phyloP scores from a whole-genome alignment of 2,797 vertebrate genomes.

The Steatocranus sp. region DNA sequence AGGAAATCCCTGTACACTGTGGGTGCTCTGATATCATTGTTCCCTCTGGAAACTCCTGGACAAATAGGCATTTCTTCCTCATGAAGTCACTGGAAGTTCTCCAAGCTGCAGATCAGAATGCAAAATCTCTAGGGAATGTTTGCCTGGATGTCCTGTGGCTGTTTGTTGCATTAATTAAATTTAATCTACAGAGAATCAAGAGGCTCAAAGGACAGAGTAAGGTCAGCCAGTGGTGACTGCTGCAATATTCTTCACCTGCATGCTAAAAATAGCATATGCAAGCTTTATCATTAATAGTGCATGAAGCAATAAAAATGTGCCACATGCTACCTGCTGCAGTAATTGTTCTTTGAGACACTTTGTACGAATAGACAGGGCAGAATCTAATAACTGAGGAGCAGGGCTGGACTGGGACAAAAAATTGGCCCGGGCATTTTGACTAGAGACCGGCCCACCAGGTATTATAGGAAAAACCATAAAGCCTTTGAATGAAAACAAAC shows the following conservation, averaged over 20 bases:
- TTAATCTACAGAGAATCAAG: background rate
- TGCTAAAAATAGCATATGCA: background rate
- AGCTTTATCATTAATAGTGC: background rate
- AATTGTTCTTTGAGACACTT: background rate
- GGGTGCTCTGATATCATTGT: conserved; percentile 65
- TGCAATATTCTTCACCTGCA: background rate
- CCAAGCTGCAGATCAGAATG: background rate
- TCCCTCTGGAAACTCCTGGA: conserved; percentile 53
- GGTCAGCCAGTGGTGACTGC: background rate
- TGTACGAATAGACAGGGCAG: background rate
- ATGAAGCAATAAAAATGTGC: background rate
- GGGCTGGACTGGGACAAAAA: too few relatives aligned
- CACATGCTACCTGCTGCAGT: background rate
- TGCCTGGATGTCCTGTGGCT: conserved; percentile 17
- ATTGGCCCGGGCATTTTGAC: too few relatives aligned
- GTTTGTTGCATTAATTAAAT: conserved; percentile 37
- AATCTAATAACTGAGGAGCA: background rate
- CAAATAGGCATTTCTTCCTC: conserved; percentile 50
- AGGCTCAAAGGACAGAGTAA: background rate
- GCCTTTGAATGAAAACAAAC: too few relatives aligned
- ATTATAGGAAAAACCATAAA: too few relatives aligned
- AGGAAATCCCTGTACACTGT: conserved; percentile 52
- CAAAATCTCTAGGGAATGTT: conserved; percentile 11
- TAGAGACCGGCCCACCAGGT: too few relatives aligned
- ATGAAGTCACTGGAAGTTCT: conserved; percentile 55